Evolutionary conservation across 2,888 invertebrate species (phyloP).

Genomic region (Mesorhabditis sp.): DNA sequence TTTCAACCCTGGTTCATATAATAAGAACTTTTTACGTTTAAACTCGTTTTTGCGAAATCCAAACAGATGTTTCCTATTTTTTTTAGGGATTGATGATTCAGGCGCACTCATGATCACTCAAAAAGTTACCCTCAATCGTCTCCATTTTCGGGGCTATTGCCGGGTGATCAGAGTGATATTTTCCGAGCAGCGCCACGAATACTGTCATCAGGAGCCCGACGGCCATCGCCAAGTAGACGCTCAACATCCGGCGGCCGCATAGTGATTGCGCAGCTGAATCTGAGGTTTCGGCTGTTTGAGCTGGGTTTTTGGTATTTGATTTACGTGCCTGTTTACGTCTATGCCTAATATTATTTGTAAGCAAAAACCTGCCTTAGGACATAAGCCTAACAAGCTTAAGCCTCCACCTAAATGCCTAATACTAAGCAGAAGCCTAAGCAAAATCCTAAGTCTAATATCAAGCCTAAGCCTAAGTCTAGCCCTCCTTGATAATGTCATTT

Average conservation of each 20-base stretch:
- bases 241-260: constrained; percentile 30
- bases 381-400: too few relatives aligned
- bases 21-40: neutral
- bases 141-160: constrained; percentile 19
- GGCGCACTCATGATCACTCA: too few relatives aligned
- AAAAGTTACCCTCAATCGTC: constrained; percentile 36
- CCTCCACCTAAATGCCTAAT: too few relatives aligned
- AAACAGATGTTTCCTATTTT: neutral
- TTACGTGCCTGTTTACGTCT: neutral
- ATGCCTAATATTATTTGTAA: neutral
- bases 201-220: constrained; percentile 19
- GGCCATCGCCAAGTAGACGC: constrained; percentile 24
- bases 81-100: too few relatives aligned
- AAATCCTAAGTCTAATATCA: too few relatives aligned
- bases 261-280: constrained; percentile 27
- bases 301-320: neutral
- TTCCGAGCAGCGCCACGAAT: constrained; percentile 23
- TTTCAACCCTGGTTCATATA: too few relatives aligned
- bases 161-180: constrained; percentile 28
- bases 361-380: too few relatives aligned
- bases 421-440: too few relatives aligned
- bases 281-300: too few relatives aligned
- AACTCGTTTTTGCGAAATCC: neutral
- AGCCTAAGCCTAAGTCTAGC: too few relatives aligned
- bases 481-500: too few relatives aligned